phyloP scores from a whole-genome alignment of 2,113 vertebrate species.

The Nothoprocta perdicaria region DNA sequence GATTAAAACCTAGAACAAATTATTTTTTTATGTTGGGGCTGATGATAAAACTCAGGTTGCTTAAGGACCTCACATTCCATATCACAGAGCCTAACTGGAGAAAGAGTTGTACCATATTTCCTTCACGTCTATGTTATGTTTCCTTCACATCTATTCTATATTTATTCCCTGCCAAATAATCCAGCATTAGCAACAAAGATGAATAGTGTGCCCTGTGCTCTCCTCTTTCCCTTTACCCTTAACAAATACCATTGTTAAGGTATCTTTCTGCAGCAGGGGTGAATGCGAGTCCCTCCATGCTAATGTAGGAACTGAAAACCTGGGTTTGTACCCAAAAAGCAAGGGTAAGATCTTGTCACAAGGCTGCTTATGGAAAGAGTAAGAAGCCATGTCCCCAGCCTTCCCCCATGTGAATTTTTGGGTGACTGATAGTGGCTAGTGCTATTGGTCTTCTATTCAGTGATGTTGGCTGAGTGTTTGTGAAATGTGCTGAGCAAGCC shows the following conservation, averaged over 20 bases:
- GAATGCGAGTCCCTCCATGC: neutral
- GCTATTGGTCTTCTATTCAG: neutral
- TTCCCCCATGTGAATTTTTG: neutral
- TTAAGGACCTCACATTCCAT: neutral
- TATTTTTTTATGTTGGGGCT: neutral
- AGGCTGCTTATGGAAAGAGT: neutral
- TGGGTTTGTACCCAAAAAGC: neutral
- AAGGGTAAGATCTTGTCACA: neutral
- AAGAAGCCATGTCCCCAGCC: neutral
- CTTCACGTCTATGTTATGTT: neutral
- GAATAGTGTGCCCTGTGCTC: neutral
- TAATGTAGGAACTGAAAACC: neutral
- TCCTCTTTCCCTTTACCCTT: neutral
- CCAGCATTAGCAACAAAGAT: neutral
- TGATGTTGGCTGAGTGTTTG: neutral
- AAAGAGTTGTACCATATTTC: neutral
- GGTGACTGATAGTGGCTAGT: neutral
- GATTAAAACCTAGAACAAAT: neutral
- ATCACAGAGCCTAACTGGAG: neutral
- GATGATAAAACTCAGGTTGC: neutral
- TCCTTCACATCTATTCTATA: neutral
- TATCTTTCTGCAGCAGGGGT: neutral
- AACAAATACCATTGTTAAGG: neutral
- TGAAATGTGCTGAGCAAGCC: neutral
- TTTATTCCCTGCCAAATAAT: neutral